phyloP scores from a whole-genome alignment of 2,888 invertebrate genomes.

The Pseudoips prasinana region DNA sequence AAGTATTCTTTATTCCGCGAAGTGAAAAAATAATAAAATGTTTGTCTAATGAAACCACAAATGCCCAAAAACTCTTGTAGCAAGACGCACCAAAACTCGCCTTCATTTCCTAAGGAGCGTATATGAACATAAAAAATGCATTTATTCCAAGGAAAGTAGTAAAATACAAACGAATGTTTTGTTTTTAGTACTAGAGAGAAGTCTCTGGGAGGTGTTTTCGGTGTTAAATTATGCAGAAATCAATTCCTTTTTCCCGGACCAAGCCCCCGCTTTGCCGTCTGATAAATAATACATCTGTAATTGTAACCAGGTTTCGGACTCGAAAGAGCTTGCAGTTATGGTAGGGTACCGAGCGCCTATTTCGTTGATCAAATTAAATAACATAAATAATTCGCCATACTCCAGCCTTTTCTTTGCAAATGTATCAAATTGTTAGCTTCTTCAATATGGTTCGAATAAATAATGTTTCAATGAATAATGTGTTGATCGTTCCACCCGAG shows the following conservation, averaged over 20 bases:
- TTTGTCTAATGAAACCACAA: constrained; percentile 43
- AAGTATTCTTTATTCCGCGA: constrained; percentile 58
- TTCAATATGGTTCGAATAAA: too few relatives aligned
- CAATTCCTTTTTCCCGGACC: constrained; percentile 73
- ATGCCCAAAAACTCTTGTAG: constrained; percentile 7
- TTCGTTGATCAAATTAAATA: constrained; percentile 19
- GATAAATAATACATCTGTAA: constrained; percentile 78
- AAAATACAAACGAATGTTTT: constrained; percentile 77
- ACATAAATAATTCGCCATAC: constrained; percentile 11
- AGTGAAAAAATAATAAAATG: constrained; percentile 38
- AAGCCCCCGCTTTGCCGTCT: constrained; percentile 53
- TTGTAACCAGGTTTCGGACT: constrained; percentile 59
- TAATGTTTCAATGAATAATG: too few relatives aligned
- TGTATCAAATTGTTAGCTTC: too few relatives aligned
- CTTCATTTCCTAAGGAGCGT: constrained; percentile 40
- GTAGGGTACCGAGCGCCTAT: constrained; percentile 10
- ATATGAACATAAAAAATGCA: constrained; percentile 61
- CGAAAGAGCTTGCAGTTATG: constrained; percentile 18
- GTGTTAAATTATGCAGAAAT: constrained; percentile 80
- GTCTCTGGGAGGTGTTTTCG: constrained; percentile 71
- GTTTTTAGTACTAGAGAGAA: constrained; percentile 70
- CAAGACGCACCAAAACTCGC: constrained; percentile 26
- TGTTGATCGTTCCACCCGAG: too few relatives aligned
- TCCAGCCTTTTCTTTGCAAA: too few relatives aligned
- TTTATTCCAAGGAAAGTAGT: constrained; percentile 67